A percentile compares a stretch with the other conserved stretches of the same genome.
Evolutionary conservation across 2,113 vertebrate genomes (phyloP).

Genomic region (Neofelis nebulosa): DNA sequence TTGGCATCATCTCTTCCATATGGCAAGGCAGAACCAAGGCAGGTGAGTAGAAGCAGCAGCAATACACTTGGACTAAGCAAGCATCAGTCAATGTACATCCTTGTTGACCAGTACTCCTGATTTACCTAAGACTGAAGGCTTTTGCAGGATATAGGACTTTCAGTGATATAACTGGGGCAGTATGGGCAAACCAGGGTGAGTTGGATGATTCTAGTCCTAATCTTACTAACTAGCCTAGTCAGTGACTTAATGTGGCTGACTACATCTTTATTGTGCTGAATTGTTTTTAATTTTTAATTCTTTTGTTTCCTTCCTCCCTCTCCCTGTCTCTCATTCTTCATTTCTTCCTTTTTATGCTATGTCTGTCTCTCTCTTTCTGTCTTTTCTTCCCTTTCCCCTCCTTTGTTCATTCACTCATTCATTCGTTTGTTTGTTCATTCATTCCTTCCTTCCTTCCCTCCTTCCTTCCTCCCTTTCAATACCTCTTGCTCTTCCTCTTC

Average conservation of each 20-base stretch:
- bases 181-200: neutral
- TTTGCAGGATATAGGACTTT: neutral
- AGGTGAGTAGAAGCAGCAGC: neutral
- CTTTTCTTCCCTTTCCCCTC: neutral
- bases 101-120: neutral
- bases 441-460: neutral
- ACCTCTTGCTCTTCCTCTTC: neutral
- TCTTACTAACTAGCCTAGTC: neutral
- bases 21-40: neutral
- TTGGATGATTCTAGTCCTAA: neutral
- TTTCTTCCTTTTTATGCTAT: neutral
- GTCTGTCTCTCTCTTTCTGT: neutral
- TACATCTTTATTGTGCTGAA: neutral
- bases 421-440: neutral
- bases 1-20: accelerated
- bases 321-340: neutral
- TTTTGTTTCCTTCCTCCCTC: neutral
- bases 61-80: neutral
- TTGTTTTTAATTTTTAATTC: neutral
- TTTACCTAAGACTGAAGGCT: neutral
- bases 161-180: neutral
- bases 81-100: neutral
- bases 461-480: neutral
- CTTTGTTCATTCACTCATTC: accelerated
- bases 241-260: neutral